Evolutionary conservation across 2,888 invertebrate genomes (phyloP).

Genomic region (Napeogenes inachia): DNA sequence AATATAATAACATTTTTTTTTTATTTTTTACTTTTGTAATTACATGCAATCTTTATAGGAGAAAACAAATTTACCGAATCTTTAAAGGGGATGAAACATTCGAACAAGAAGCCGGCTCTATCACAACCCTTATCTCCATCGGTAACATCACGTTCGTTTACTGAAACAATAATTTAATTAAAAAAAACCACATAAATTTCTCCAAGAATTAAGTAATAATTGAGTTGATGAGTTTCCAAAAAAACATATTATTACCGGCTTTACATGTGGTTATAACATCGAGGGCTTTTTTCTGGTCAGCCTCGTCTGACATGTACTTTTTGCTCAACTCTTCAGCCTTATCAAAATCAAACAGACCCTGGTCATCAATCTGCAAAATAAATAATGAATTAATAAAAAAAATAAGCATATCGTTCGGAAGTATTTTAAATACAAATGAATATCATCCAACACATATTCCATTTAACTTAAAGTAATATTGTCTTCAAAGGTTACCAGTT

Average conservation of each 20-base stretch:
- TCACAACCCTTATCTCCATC: slow-evolving; percentile 50
- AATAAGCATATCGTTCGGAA: no score
- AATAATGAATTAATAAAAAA: background rate
- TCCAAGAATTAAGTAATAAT: no score
- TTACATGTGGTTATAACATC: slow-evolving; percentile 37
- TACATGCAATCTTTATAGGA: no score
- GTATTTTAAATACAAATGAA: no score
- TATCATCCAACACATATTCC: no score
- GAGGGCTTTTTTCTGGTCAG: slow-evolving; percentile 35
- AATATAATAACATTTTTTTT: no score
- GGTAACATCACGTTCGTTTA: slow-evolving; percentile 44
- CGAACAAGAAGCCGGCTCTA: slow-evolving; percentile 41
- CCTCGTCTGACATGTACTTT: slow-evolving; percentile 37
- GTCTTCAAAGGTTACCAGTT: slow-evolving; percentile 35
- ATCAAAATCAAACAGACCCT: slow-evolving; percentile 42
- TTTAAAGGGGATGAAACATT: slow-evolving; percentile 42
- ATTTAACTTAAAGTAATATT: no score
- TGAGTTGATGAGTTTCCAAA: no score
- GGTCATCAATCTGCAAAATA: slow-evolving; percentile 41
- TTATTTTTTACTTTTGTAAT: no score
- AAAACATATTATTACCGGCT: slow-evolving; percentile 34
- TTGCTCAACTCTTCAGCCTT: slow-evolving; percentile 33
- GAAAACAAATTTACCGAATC: slow-evolving; percentile 34
- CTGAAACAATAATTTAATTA: slow-evolving; percentile 34
- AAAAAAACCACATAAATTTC: no score